Evolutionary conservation across 2,797 vertebrate genomes (phyloP).

Genomic region (Mus spretus): DNA sequence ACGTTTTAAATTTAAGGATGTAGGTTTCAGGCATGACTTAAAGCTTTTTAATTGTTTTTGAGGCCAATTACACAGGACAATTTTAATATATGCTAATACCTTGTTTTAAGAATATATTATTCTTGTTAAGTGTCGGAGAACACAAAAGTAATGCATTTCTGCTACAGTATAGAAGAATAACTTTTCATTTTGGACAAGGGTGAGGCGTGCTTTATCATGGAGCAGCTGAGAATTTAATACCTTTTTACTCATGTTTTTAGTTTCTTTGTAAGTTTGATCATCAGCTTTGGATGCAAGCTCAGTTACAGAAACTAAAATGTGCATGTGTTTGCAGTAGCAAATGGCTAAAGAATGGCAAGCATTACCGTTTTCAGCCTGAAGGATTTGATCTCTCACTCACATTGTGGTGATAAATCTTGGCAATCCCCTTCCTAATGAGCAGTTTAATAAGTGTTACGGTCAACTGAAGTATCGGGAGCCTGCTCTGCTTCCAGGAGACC

Average conservation of each 20-base stretch:
- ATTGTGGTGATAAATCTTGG: background rate
- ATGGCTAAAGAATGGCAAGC: slow-evolving; percentile 30
- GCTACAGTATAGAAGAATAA: slow-evolving; percentile 21
- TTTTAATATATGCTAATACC: background rate
- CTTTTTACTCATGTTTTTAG: slow-evolving; percentile 63
- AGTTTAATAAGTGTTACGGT: background rate
- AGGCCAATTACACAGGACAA: background rate
- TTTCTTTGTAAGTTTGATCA: slow-evolving; percentile 82
- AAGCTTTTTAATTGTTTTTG: background rate
- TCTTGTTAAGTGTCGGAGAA: slow-evolving; percentile 46
- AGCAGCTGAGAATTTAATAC: background rate
- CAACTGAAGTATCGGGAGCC: background rate
- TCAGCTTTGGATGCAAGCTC: background rate
- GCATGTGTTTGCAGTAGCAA: background rate
- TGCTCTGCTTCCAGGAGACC: background rate
- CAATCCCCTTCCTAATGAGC: background rate
- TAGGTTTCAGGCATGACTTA: slow-evolving; percentile 63
- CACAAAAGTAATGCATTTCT: slow-evolving; percentile 49
- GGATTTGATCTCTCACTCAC: background rate
- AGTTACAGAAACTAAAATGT: background rate
- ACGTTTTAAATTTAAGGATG: slow-evolving; percentile 59
- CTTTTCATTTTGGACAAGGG: slow-evolving; percentile 10
- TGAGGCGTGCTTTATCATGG: background rate
- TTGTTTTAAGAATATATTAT: slow-evolving; percentile 4
- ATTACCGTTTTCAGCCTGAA: background rate